Conservation (phyloP, 2,888 invertebrate genomes). For the Meta bourneti region DNA sequence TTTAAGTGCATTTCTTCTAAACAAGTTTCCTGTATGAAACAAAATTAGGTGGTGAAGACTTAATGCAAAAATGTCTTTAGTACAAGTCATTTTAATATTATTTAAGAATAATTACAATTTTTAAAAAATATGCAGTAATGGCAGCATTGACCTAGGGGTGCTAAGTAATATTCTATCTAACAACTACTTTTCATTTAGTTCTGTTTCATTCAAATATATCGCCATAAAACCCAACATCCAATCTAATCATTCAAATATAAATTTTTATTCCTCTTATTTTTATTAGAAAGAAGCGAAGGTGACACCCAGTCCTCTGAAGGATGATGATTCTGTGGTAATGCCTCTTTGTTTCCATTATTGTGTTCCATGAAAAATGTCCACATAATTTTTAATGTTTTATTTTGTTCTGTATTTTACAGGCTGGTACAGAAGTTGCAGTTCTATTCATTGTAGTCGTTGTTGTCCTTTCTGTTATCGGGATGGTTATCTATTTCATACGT, state of each 20-base stretch:
- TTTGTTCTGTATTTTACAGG: conserved; percentile 30
- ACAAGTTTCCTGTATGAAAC: no score
- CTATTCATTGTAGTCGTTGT: conserved; percentile 70
- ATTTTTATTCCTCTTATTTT: not conserved
- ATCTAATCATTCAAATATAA: no score
- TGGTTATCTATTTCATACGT: conserved; percentile 70
- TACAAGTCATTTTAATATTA: not conserved
- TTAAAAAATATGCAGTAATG: not conserved
- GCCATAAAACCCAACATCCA: no score
- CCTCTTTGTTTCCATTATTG: not conserved
- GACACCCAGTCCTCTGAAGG: conserved; percentile 25
- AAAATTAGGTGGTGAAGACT: not conserved
- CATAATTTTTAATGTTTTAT: not conserved
- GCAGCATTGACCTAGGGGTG: no score
- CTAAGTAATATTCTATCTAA: no score
- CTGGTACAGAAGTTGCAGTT: conserved; percentile 66
- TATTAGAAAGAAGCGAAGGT: conserved; percentile 41
- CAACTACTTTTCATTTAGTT: no score
- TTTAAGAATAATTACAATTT: not conserved
- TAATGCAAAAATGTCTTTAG: not conserved
- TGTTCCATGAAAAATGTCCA: not conserved
- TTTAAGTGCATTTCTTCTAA: no score
- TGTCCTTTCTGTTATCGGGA: conserved; percentile 69
- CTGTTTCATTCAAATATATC: no score
- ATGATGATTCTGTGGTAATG: conserved; percentile 49